Percentiles rank a stretch among this genome's conserved stretches.
Conservation (phyloP, 1,140 invertebrate genomes). For the Aleiodes sp. region DNA sequence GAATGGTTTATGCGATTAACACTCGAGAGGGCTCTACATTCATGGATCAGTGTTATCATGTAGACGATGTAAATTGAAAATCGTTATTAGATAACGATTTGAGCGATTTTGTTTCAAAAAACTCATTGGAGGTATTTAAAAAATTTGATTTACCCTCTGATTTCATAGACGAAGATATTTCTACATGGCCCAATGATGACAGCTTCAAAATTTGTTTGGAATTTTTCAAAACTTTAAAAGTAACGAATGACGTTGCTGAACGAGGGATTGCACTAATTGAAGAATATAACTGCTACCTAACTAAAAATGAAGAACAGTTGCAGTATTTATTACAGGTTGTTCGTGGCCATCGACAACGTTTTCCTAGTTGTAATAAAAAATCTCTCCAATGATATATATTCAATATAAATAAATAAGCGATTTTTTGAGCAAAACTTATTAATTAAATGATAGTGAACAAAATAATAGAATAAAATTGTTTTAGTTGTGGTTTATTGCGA, state of each 20-base stretch:
- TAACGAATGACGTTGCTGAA: conserved; percentile 35
- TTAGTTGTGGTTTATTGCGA: too few relatives aligned
- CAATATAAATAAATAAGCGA: too few relatives aligned
- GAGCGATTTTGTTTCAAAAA: conserved; percentile 26
- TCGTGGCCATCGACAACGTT: background rate
- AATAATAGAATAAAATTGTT: too few relatives aligned
- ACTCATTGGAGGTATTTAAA: conserved; percentile 25
- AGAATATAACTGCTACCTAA: conserved; percentile 26
- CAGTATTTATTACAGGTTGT: conserved; percentile 23
- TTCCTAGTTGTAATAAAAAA: background rate
- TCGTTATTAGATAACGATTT: background rate
- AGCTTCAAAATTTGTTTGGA: conserved; percentile 20
- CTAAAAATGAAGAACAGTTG: conserved; percentile 29
- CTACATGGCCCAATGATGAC: conserved; percentile 11
- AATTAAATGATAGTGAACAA: too few relatives aligned
- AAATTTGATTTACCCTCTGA: conserved; percentile 26
- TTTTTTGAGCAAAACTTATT: too few relatives aligned
- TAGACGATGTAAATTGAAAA: background rate
- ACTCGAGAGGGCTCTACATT: background rate
- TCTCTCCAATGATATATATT: too few relatives aligned
- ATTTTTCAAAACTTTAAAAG: conserved; percentile 34
- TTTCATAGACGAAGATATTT: conserved; percentile 36
- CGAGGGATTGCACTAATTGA: conserved; percentile 27
- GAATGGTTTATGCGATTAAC: conserved; percentile 29
- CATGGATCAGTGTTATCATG: background rate